Conservation (phyloP, 92 coral and sea anemone genomes). For the Desmophyllum pertusum region DNA sequence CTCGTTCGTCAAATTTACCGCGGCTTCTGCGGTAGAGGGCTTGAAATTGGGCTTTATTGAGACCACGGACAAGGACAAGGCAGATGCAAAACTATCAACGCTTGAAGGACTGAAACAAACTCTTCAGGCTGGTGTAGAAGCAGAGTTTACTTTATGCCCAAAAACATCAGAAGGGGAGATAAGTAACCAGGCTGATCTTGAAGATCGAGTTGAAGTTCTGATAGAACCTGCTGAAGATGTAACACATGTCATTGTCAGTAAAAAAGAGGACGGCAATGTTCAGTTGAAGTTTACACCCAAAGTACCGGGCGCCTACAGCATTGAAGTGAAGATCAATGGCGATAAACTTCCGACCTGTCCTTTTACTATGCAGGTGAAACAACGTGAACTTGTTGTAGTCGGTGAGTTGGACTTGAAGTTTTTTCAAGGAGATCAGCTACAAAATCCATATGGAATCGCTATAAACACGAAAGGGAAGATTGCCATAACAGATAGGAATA, state of each 20-base stretch:
- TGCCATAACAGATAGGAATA: not conserved
- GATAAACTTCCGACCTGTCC: slow-evolving; percentile 4
- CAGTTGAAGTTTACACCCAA: not conserved
- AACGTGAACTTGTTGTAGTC: not conserved
- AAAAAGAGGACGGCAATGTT: not conserved
- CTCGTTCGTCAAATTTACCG: not conserved
- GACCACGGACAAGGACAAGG: too few relatives aligned
- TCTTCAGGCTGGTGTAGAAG: slow-evolving; percentile 4
- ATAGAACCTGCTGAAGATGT: not conserved
- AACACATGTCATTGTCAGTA: not conserved
- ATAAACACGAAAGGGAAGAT: not conserved
- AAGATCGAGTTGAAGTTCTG: slow-evolving; percentile 6
- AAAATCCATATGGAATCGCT: not conserved
- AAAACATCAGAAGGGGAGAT: not conserved
- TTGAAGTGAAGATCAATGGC: not conserved
- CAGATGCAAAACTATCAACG: not conserved
- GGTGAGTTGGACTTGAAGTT: slow-evolving; percentile 1
- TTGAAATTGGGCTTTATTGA: too few relatives aligned
- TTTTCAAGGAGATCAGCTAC: not conserved
- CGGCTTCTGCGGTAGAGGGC: too few relatives aligned
- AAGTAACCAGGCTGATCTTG: not conserved
- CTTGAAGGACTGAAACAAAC: not conserved
- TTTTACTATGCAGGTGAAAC: not conserved
- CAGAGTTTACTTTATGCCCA: not conserved
- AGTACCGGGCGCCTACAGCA: slow-evolving; percentile 6